Evolutionary conservation across 2,888 invertebrate species (phyloP).

Genomic region (Catocala fraxini): DNA sequence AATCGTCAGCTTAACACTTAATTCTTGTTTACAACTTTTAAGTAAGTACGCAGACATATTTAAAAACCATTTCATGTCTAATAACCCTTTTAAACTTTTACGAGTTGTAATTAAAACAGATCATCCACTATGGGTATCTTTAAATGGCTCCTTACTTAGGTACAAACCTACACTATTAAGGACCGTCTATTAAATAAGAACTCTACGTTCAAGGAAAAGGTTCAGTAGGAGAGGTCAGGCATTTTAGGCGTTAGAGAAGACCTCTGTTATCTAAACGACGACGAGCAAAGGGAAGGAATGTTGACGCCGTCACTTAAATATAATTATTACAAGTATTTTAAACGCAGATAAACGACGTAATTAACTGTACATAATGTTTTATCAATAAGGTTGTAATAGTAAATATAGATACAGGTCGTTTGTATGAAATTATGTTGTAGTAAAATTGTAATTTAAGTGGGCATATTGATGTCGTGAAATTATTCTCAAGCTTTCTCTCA

Average conservation of each 20-base stretch:
- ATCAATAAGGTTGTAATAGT: conserved; percentile 11
- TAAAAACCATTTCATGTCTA: conserved; percentile 13
- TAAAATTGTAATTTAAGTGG: too few species aligned
- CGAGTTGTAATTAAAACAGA: conserved; percentile 47
- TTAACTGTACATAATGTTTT: conserved; percentile 25
- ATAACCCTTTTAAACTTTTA: conserved; percentile 37
- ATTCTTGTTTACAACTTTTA: too few species aligned
- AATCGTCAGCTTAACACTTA: too few species aligned
- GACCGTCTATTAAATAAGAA: conserved; percentile 1
- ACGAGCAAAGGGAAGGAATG: conserved; percentile 43
- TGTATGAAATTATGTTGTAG: too few species aligned
- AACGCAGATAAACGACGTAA: conserved; percentile 37
- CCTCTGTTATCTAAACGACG: conserved; percentile 52
- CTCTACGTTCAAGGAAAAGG: not conserved
- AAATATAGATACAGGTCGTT: too few species aligned
- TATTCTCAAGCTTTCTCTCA: too few species aligned
- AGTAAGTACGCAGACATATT: conserved; percentile 9
- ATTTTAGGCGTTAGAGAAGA: conserved; percentile 1
- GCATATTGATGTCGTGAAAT: too few species aligned
- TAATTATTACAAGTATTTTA: conserved; percentile 53
- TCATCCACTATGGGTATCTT: conserved; percentile 41
- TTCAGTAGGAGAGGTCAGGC: conserved; percentile 6
- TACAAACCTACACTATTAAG: conserved; percentile 50
- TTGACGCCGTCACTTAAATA: conserved; percentile 49
- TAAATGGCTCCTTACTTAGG: conserved; percentile 47